Percentiles rank a stretch among this genome's conserved stretches.
Evolutionary conservation across 2,888 invertebrate species (phyloP).

Genomic region (Altica lythri): DNA sequence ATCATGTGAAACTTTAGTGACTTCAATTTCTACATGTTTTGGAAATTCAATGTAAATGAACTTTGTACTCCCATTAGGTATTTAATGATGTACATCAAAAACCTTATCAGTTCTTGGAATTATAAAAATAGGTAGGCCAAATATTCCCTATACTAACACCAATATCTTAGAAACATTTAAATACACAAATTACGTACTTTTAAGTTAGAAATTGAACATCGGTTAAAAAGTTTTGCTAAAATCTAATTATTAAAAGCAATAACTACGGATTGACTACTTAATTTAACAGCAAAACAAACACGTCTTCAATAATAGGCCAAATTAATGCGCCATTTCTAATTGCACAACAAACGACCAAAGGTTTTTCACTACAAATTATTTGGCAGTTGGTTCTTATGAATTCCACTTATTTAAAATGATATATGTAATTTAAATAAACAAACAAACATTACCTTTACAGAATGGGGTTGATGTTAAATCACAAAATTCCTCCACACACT

Average conservation of each 20-base stretch:
- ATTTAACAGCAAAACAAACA: constrained; percentile 13
- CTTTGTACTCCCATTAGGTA: constrained; percentile 12
- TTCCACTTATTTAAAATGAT: constrained; percentile 19
- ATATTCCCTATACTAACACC: too few species aligned
- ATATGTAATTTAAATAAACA: constrained; percentile 11
- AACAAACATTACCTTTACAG: constrained; percentile 47
- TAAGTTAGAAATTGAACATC: too few species aligned
- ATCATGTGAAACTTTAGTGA: constrained; percentile 6
- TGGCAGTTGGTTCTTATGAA: constrained; percentile 8
- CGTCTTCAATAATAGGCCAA: constrained; percentile 4
- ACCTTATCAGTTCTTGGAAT: not conserved
- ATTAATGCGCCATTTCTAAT: constrained; percentile 39
- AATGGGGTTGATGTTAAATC: constrained; percentile 53
- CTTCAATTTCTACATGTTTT: too few species aligned
- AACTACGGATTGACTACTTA: not conserved
- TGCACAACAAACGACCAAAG: constrained; percentile 37
- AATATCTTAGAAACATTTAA: not conserved
- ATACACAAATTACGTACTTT: too few species aligned
- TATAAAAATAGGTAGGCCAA: too few species aligned
- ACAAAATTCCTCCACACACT: constrained; percentile 59
- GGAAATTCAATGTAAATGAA: constrained; percentile 3
- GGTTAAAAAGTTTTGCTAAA: too few species aligned
- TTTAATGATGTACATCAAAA: too few species aligned
- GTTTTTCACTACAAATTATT: constrained; percentile 2
- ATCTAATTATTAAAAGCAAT: too few species aligned